These are phyloP conservation scores for Drosophila macrothrix DNA, from an alignment of 2,888 invertebrate genomes.

Conservation along the genomic window DNA sequence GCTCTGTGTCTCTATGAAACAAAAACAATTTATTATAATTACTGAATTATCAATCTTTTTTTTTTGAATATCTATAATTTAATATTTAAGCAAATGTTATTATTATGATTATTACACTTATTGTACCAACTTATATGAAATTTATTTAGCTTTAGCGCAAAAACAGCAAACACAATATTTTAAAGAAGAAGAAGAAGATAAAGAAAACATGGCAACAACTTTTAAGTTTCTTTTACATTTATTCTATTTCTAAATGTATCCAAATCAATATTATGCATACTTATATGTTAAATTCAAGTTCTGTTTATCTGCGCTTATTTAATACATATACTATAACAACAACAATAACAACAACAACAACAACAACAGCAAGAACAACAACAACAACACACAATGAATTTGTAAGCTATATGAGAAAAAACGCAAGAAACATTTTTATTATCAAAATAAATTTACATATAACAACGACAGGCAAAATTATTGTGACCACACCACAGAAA, in stretches of 20 bases:
- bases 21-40: slow-evolving; percentile 36
- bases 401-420: slow-evolving; percentile 73
- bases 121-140: slow-evolving; percentile 77
- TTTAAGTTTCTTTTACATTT: slow-evolving; percentile 49
- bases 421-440: slow-evolving; percentile 29
- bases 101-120: slow-evolving; percentile 65
- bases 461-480: slow-evolving; percentile 43
- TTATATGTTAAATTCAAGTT: slow-evolving; percentile 31
- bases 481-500: slow-evolving; percentile 39
- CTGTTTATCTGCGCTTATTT: slow-evolving; percentile 40
- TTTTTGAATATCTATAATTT: slow-evolving; percentile 58
- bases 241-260: slow-evolving; percentile 52
- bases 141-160: slow-evolving; percentile 79
- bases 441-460: slow-evolving; percentile 16
- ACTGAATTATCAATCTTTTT: slow-evolving; percentile 49
- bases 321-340: slow-evolving; percentile 16
- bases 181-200: slow-evolving; percentile 40
- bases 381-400: slow-evolving; percentile 81
- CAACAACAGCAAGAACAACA: slow-evolving; percentile 30
- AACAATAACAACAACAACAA: slow-evolving; percentile 21
- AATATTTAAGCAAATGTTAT: slow-evolving; percentile 72
- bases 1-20: slow-evolving; percentile 69
- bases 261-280: slow-evolving; percentile 46
- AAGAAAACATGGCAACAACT: slow-evolving; percentile 71
- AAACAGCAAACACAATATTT: slow-evolving; percentile 55